Conservation (phyloP, 2,888 invertebrate genomes). For the Lumbricus terrestris region DNA sequence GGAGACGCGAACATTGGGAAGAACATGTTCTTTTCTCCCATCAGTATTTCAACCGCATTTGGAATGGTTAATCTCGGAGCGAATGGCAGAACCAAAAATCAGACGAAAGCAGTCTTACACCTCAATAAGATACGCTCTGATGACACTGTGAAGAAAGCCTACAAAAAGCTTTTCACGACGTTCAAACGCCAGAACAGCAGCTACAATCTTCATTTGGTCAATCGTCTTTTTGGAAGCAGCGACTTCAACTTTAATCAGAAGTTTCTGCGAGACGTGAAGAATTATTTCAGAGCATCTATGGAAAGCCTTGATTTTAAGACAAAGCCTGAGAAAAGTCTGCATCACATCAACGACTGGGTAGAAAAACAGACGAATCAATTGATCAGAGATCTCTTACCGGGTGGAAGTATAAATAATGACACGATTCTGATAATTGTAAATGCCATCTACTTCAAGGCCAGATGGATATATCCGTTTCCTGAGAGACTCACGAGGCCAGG, state of each 20-base stretch:
- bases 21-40: constrained; percentile 55
- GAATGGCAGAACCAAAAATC: constrained; percentile 46
- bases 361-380: constrained; percentile 74
- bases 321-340: background rate
- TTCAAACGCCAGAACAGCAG: constrained; percentile 20
- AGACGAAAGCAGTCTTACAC: background rate
- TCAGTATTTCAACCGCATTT: constrained; percentile 58
- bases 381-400: constrained; percentile 73
- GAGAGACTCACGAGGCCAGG: constrained; percentile 63
- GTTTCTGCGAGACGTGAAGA: constrained; percentile 3
- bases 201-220: constrained; percentile 49
- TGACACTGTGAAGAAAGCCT: background rate
- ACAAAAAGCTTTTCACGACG: background rate
- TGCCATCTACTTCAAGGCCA: constrained; percentile 56
- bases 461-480: constrained; percentile 64
- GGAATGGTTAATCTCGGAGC: constrained; percentile 59
- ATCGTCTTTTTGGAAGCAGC: constrained; percentile 44
- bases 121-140: background rate
- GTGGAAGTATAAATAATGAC: constrained; percentile 53
- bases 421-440: constrained; percentile 56
- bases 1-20: background rate
- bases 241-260: constrained; percentile 20
- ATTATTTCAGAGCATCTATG: constrained; percentile 18
- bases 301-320: constrained; percentile 20
- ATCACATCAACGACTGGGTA: constrained; percentile 76